phyloP scores from a whole-genome alignment of 2,888 invertebrate species.

The Saturnia pavonia region DNA sequence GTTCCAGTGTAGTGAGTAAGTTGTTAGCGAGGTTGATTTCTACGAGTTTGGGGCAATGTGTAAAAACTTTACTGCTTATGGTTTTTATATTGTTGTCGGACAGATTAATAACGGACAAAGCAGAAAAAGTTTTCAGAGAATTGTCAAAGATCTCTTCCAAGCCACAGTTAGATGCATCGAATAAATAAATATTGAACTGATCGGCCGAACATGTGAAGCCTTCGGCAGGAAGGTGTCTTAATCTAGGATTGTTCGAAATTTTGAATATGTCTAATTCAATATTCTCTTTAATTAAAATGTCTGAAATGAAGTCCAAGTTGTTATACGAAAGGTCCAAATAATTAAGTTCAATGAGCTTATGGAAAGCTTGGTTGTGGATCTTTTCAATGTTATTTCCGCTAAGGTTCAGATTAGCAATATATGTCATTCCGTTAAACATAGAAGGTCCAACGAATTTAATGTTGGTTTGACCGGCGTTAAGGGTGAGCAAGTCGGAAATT shows the following conservation, averaged over 20 bases:
- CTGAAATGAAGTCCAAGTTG: constrained; percentile 84
- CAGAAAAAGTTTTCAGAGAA: constrained; percentile 87
- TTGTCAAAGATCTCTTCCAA: constrained; percentile 83
- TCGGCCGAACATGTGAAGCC: constrained; percentile 84
- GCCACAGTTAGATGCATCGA: constrained; percentile 89
- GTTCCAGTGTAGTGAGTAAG: constrained; percentile 82
- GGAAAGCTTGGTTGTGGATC: constrained; percentile 86
- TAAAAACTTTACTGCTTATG: constrained; percentile 80
- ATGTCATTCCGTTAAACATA: constrained; percentile 84
- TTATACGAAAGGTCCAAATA: constrained; percentile 89
- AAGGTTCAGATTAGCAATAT: constrained; percentile 85
- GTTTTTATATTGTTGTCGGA: constrained; percentile 85
- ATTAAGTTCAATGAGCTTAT: constrained; percentile 84
- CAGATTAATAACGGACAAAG: constrained; percentile 84
- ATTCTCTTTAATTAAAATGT: constrained; percentile 86
- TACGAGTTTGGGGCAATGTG: constrained; percentile 80
- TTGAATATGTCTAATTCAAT: constrained; percentile 85
- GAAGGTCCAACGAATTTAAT: constrained; percentile 84
- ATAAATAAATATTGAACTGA: constrained; percentile 84
- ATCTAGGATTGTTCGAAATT: constrained; percentile 86
- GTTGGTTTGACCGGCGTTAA: constrained; percentile 86
- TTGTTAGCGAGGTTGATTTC: constrained; percentile 89
- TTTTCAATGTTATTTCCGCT: constrained; percentile 86
- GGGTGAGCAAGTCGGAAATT: constrained; percentile 83
- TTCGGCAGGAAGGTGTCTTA: constrained; percentile 85